These are phyloP conservation scores for Eubasilissa regina DNA, from an alignment of 1,140 invertebrate species.

Conservation along the genomic window DNA sequence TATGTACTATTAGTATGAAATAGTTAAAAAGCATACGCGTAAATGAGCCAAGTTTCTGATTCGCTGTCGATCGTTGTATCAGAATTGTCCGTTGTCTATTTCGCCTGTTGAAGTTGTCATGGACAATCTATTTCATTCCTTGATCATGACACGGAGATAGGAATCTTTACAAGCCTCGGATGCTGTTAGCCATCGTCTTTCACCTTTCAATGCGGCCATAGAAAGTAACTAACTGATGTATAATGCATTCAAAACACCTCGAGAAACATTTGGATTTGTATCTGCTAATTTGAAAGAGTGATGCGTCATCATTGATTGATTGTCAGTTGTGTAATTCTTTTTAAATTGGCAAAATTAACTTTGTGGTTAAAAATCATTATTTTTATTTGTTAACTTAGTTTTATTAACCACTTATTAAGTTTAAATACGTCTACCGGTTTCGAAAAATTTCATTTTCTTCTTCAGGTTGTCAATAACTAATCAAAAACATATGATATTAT, in stretches of 20 bases:
- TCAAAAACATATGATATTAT: no score
- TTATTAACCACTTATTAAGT: no score
- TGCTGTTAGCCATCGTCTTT: conserved; percentile 19
- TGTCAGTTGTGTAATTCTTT: no score
- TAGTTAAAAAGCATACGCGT: conserved; percentile 2
- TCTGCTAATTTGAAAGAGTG: no score
- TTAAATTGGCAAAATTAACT: no score
- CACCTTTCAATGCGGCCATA: not conserved
- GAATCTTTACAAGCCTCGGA: conserved; percentile 22
- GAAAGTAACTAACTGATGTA: not conserved
- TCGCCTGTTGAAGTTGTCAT: conserved; percentile 22
- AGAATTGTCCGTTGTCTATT: not conserved
- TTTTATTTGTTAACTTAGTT: no score
- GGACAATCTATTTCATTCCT: conserved; percentile 31
- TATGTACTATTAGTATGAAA: not conserved
- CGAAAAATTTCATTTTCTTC: no score
- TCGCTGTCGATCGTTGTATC: conserved; percentile 12
- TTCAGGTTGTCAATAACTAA: no score
- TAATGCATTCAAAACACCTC: conserved; percentile 17
- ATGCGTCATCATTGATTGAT: no score
- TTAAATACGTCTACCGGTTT: no score
- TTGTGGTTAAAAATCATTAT: no score
- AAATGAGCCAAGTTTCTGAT: conserved; percentile 18
- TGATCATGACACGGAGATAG: conserved; percentile 22
- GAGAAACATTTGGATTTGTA: not conserved